phyloP scores from a whole-genome alignment of 2,797 vertebrate species.

The Hoplostethus atlanticus region DNA sequence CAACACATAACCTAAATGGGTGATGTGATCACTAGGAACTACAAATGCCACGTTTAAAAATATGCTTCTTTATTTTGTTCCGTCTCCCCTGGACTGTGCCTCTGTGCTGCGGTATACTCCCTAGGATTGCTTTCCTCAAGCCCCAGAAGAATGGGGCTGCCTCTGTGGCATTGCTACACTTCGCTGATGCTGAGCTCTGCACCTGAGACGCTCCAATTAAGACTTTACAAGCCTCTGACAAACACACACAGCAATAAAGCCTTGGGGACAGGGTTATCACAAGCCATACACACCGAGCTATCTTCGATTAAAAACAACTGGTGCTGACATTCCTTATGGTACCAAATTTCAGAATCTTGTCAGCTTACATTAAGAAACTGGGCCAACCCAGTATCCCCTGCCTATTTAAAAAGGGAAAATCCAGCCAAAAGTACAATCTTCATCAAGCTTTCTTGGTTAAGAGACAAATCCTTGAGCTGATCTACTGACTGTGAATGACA shows the following conservation, averaged over 20 bases:
- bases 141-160: constrained; percentile 36
- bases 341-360: constrained; percentile 21
- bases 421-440: neutral
- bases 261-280: constrained; percentile 44
- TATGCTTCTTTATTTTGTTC: neutral
- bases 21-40: neutral
- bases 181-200: constrained; percentile 34
- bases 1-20: neutral
- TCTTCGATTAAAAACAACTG: constrained; percentile 48
- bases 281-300: constrained; percentile 30
- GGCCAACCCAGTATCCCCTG: neutral
- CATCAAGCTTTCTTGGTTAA: neutral
- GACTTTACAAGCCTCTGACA: constrained; percentile 54
- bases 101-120: constrained; percentile 1
- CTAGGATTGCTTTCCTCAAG: constrained; percentile 17
- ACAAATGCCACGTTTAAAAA: neutral
- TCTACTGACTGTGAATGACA: neutral
- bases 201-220: constrained; percentile 77
- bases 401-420: neutral
- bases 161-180: constrained; percentile 49
- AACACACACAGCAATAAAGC: constrained; percentile 50
- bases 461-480: neutral
- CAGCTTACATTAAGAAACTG: neutral
- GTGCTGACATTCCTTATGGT: constrained; percentile 41
- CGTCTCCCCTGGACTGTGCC: neutral